Conservation (phyloP, 1,140 invertebrate species). For the Euura saliciscinereae region DNA sequence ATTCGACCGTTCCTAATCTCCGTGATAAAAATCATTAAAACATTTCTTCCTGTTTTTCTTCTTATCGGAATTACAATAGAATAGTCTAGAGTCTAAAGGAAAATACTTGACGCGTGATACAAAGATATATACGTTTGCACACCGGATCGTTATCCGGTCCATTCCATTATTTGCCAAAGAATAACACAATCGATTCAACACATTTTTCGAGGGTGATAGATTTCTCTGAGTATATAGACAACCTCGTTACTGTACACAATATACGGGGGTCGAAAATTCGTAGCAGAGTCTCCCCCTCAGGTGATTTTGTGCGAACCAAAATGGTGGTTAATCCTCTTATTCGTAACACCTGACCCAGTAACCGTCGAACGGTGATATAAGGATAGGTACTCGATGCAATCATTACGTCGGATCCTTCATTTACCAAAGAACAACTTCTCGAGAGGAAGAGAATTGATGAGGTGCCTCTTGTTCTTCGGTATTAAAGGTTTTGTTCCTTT, state of each 20-base stretch:
- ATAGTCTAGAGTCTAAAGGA: no score
- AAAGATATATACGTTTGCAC: no score
- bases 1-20: no score
- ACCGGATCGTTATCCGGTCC: not conserved
- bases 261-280: not conserved
- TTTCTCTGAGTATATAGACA: not conserved
- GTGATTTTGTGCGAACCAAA: no score
- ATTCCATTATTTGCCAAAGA: not conserved
- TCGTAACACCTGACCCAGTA: not conserved
- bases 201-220: not conserved
- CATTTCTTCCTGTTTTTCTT: no score
- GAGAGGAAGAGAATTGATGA: not conserved
- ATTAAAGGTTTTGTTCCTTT: not conserved
- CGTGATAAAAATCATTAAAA: no score
- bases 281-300: not conserved
- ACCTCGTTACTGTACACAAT: not conserved
- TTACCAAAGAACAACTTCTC: constrained; percentile 3
- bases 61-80: no score
- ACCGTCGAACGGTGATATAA: no score
- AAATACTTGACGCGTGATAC: no score
- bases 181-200: not conserved
- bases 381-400: not conserved
- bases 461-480: not conserved
- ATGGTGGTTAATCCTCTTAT: not conserved
- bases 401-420: not conserved